Conservation (phyloP, 2,113 vertebrate species). For the Erythrocercus mccallii region DNA sequence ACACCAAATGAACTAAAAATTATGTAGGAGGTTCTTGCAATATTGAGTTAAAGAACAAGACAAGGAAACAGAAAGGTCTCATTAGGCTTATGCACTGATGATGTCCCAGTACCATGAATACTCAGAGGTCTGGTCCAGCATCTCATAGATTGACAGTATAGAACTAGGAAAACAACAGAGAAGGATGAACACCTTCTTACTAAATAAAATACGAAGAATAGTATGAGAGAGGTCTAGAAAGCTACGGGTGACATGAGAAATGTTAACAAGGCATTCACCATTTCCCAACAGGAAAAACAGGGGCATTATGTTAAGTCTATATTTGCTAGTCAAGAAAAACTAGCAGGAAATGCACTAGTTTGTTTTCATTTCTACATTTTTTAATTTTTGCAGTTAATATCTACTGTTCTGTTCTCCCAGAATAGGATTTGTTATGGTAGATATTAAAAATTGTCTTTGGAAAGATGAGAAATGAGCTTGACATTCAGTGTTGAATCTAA, state of each 20-base stretch:
- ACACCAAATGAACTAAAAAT: neutral
- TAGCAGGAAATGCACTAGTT: neutral
- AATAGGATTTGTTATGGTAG: neutral
- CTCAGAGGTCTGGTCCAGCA: neutral
- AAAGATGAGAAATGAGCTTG: neutral
- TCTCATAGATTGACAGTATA: neutral
- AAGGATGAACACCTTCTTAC: neutral
- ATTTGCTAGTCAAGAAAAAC: neutral
- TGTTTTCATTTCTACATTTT: neutral
- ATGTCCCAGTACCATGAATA: neutral
- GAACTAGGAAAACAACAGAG: neutral
- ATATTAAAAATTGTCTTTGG: neutral
- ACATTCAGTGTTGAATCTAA: neutral
- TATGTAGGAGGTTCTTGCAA: neutral
- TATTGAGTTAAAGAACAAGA: neutral
- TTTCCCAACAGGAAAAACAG: neutral
- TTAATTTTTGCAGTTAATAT: neutral
- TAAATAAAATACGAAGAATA: neutral
- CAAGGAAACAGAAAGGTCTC: neutral
- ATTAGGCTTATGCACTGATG: neutral
- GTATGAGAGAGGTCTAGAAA: neutral
- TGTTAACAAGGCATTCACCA: neutral
- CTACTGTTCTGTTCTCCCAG: neutral
- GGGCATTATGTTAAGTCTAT: neutral
- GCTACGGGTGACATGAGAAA: neutral